Evolutionary conservation across 1,140 invertebrate species (phyloP).

Genomic region (Hyles vespertilio): DNA sequence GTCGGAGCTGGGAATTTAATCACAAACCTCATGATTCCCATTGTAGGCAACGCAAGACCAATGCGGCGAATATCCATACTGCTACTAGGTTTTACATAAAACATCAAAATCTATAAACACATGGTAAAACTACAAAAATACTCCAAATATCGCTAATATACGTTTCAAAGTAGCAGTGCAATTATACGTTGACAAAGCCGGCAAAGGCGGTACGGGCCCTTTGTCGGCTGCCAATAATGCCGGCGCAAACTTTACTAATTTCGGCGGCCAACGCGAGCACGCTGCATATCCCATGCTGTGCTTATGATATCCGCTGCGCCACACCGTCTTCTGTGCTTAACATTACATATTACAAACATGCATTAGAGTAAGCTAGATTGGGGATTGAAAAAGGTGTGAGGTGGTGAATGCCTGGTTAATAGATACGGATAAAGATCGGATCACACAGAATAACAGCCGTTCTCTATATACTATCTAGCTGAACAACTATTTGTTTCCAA

Average conservation of each 20-base stretch:
- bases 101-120: conserved; percentile 5
- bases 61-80: too few relatives aligned
- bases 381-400: too few relatives aligned
- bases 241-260: conserved; percentile 62
- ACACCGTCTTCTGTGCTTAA: not conserved
- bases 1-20: too few relatives aligned
- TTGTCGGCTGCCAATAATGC: conserved; percentile 57
- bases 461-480: too few relatives aligned
- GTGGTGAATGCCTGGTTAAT: too few relatives aligned
- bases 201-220: conserved; percentile 37
- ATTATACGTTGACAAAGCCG: conserved; percentile 42
- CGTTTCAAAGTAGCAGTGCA: conserved; percentile 5
- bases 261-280: conserved; percentile 37
- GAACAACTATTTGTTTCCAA: too few relatives aligned
- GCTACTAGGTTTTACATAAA: too few relatives aligned
- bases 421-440: too few relatives aligned
- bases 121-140: not conserved
- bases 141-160: not conserved
- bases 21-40: too few relatives aligned
- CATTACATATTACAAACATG: not conserved
- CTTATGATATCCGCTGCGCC: too few relatives aligned
- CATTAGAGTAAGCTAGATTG: not conserved
- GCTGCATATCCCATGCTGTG: conserved; percentile 2
- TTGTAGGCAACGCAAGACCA: too few relatives aligned
- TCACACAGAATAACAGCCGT: too few relatives aligned